Evolutionary conservation across 2,888 invertebrate species (phyloP), one percentile per base, ranked within the genome.

Genomic region (Calameuta idolon): DNA sequence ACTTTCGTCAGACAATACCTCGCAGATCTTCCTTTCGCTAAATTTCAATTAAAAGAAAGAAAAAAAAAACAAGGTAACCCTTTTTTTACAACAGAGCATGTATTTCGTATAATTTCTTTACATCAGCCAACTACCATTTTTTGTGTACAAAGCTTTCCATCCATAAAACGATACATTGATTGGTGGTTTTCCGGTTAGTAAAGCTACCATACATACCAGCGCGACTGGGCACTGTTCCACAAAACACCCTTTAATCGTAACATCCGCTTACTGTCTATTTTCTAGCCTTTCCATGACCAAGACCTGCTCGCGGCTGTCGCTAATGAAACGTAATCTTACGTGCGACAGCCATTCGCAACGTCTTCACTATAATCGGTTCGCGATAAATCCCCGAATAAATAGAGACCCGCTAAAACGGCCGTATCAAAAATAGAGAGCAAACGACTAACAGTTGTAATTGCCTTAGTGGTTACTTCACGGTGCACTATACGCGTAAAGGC

Each of bases 371-470:
- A 55, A 55, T 55, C 55, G 55, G 9, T 9, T 55, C 9, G 23
- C 55, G 23, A 55, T 15, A 9, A 55, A 55, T 55, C 55, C 55
- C 23, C 23, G 9, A 55, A 55, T 55, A 55, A 55, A 55, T 55
- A 55, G 55, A 55, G 55, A 23, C 55, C 55, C 55, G 23, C 77
- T 83, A 82, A 87, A 85, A 83, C 80, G 88, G 87, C 88, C 83
- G 85, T 89, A 89, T 87, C 84, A 89, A 90, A 89, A 89, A 90
- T 87, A 87, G 87, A 86, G 87, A 87, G 87, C 87, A 83, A 86
- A 84, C 83, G 83, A 83, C 83, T 77, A 77, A 78, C 23, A 35
- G 31, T 76, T 73, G 23, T 78, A 74, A 69, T 77, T 77, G 75
- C 77, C 71, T 75, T 75, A 74, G 73, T 11, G 73, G 37, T 77